Conservation (phyloP, 2,113 vertebrate species). For the Enhydra lutris region DNA sequence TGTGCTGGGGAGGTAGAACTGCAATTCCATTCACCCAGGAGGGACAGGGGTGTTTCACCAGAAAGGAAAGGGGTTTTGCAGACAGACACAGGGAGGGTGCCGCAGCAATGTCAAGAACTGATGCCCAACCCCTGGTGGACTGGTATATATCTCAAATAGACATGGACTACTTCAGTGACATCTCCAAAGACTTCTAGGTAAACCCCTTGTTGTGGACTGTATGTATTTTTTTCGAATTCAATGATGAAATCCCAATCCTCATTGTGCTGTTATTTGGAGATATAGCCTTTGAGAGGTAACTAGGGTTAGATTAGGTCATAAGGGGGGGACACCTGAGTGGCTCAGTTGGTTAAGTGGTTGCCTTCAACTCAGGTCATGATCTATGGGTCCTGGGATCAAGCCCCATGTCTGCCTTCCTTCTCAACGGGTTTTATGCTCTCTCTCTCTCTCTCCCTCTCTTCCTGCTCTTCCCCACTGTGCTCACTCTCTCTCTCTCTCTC, state of each 20-base stretch:
- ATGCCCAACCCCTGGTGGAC: not conserved
- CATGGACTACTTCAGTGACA: not conserved
- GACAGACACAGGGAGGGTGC: not conserved
- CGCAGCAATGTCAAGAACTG: not conserved
- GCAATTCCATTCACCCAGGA: not conserved
- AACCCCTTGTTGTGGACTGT: not conserved
- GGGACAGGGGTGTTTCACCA: not conserved
- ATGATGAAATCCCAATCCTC: not conserved
- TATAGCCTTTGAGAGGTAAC: not conserved
- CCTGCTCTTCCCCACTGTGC: too few species aligned
- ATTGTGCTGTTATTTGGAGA: not conserved
- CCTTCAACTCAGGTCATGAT: too few species aligned
- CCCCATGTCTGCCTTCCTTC: too few species aligned
- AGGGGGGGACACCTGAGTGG: too few species aligned
- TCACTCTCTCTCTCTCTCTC: too few species aligned
- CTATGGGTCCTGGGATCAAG: too few species aligned
- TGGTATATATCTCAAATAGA: not conserved
- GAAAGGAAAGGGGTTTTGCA: accelerated
- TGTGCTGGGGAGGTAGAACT: not conserved
- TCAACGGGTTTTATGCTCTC: too few species aligned
- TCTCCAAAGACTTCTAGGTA: not conserved
- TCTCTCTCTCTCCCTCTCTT: too few species aligned
- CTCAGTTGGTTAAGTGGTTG: too few species aligned
- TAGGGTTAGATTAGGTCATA: not conserved
- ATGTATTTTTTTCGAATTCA: not conserved